Conservation (phyloP, 2,888 invertebrate species). For the Nemapogon koenigi region DNA sequence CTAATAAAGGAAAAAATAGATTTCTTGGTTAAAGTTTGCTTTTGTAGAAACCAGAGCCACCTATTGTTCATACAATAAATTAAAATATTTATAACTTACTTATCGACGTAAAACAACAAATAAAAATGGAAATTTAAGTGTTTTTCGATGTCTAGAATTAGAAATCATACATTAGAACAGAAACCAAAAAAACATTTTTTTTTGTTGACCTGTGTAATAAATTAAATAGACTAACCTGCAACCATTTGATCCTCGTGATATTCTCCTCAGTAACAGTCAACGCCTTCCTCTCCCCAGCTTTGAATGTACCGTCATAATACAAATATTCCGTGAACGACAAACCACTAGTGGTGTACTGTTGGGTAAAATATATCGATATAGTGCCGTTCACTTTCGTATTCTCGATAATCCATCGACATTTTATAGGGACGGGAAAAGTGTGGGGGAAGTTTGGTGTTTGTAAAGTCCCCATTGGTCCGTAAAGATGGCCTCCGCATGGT, state of each 20-base stretch:
- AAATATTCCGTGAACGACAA: conserved; percentile 78
- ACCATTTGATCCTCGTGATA: conserved; percentile 69
- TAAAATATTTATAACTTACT: too few species aligned
- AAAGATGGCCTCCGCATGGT: conserved; percentile 71
- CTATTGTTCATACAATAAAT: neutral
- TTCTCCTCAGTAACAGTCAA: conserved; percentile 77
- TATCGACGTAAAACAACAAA: too few species aligned
- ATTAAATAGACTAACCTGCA: conserved; percentile 49
- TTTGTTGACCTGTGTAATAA: too few species aligned
- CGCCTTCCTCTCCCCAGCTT: conserved; percentile 70
- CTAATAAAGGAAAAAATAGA: neutral
- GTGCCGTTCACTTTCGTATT: conserved; percentile 79
- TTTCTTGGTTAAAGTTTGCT: too few species aligned
- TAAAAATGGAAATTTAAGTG: too few species aligned
- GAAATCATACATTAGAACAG: too few species aligned
- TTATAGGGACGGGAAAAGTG: conserved; percentile 81
- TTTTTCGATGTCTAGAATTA: too few species aligned
- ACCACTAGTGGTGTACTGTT: conserved; percentile 83
- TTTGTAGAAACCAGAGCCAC: too few species aligned
- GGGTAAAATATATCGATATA: conserved; percentile 87
- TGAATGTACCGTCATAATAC: conserved; percentile 74
- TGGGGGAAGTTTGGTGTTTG: conserved; percentile 86
- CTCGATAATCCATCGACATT: conserved; percentile 84
- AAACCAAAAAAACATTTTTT: too few species aligned
- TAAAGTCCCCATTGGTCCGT: conserved; percentile 72